Base-by-base conservation (phyloP, 2,113 vertebrate genomes). In the Kryptolebias marmoratus region DNA sequence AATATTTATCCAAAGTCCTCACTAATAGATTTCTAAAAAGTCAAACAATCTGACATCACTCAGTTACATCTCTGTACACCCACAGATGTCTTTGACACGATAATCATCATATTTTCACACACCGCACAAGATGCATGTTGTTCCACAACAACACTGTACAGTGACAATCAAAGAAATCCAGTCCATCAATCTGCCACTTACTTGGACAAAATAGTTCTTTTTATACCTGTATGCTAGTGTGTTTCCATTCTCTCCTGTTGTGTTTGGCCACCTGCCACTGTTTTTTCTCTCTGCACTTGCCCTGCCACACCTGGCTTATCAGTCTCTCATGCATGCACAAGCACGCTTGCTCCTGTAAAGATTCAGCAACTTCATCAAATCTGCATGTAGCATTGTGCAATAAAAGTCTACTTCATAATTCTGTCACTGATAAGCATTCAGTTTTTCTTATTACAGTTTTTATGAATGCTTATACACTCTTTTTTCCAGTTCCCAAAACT, bases 321-420 rank as follows among this genome's bases (percentile, higher is more conserved):
- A 81, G n/a, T 67, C 49, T 2, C 52, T 13, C 42, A 72, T 45
- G 44, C 39, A 3, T 36, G 47, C 45, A 22, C 55, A 68, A 22
- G 22, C 22, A 22, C 32, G 58, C 12, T 57, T 27, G 13, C 14
- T 66, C 9, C 47, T 42, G 22, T 11, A 60, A n/a, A 39, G 50
- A 22, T 49, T 57, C 66, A 57, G 54, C 42, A 14, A 22, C 53
- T 45, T 68, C 27, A 48, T 47, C 22, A 55, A 68, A 31, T 42
- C 53, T 44, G 49, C 9, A 5, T 16, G 27, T 49, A 27, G 30
- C 42, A 11, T 32, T 61, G 60, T 52, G 52, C 28, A 13, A 27
- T 10, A 16, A 15, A 28, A 22, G 22, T 22, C 22, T 22, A 22
- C 22, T 22, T 22, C 22, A 22, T 22, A 22, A 22, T 22, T 22